Evolutionary conservation across 92 coral and sea anemone genomes (phyloP), one percentile per base, ranked within the genome.

Genomic region (Virgularia gustaviana): DNA sequence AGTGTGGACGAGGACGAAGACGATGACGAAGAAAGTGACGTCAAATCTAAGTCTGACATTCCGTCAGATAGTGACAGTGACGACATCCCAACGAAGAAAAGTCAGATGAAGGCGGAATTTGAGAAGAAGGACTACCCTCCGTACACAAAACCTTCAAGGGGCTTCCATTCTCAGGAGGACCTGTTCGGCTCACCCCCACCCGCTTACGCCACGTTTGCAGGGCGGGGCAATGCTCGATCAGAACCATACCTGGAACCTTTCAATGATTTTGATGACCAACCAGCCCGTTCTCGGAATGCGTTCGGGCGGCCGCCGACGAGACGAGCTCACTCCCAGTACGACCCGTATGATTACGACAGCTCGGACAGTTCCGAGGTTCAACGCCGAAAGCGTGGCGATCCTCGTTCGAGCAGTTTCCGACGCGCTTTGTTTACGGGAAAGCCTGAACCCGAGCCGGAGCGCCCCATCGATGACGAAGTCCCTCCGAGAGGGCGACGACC

Each of bases 1-100:
- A 23, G 33, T 10, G 77, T 88, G 9, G 83, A 78, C 32, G 76
- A 85, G 16, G 81, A 81, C 23, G 36, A 56, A 20, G 94, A 87
- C 11, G 88, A 84, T 39, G 92, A 83, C n/a, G 87, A 85, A 22
- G 84, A 77, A 58, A 92, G 98, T 72, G 89, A 96, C 78, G 52
- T 92, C 79, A 91, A 85, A 12, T 81, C 90, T 30, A 92, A 92
- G 71, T 85, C 96, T 2, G 89, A 73, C 53, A 60, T 78, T 56
- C 87, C 81, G 44, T 83, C 75, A 57, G 85, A 83, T 36, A 88
- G 72, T 4, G 88, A 82, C n/a, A 84, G 92, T 16, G 90, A 65
- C 10, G 89, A 81, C 15, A 49, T 42, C 27, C 67, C 83, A 24
- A 63, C 62, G 19, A 84, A 86, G 81, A 54, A 71, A 44, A 73